phyloP scores from a whole-genome alignment of 53 echinoderm and acorn worm genomes.

The Zoroaster sp. region DNA sequence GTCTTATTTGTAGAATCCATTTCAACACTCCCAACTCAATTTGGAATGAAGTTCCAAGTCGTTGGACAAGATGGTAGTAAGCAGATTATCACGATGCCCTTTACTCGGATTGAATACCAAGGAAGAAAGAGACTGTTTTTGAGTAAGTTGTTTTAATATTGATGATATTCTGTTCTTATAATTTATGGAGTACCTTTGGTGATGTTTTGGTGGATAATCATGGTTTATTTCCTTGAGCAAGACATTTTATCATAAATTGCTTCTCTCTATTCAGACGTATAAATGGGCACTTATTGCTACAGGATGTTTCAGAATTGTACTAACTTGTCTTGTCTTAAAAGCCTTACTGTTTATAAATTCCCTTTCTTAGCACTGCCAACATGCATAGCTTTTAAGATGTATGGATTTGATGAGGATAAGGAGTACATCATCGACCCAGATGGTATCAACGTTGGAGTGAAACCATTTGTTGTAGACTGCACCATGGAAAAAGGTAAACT shows the following conservation, averaged over 20 bases:
- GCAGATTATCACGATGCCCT: slow-evolving; percentile 4
- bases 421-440: slow-evolving; percentile 78
- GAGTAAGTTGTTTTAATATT: neutral
- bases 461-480: slow-evolving; percentile 70
- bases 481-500: slow-evolving; percentile 53
- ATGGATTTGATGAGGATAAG: slow-evolving; percentile 36
- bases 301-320: too few species aligned
- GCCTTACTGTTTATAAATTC: neutral
- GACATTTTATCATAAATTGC: too few species aligned
- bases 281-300: too few species aligned
- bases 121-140: slow-evolving; percentile 13
- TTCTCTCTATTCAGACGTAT: too few species aligned
- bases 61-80: neutral
- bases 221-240: too few species aligned
- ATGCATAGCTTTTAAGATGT: slow-evolving; percentile 45
- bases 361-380: slow-evolving; percentile 33
- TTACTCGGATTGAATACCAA: neutral
- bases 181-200: too few species aligned
- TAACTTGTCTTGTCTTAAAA: neutral
- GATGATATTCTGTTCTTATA: neutral
- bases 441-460: slow-evolving; percentile 39
- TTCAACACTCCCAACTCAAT: neutral
- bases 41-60: slow-evolving; percentile 38
- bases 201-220: too few species aligned
- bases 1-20: neutral